Conservation (phyloP, 2,797 vertebrate species). For the Mastacembelus armatus region DNA sequence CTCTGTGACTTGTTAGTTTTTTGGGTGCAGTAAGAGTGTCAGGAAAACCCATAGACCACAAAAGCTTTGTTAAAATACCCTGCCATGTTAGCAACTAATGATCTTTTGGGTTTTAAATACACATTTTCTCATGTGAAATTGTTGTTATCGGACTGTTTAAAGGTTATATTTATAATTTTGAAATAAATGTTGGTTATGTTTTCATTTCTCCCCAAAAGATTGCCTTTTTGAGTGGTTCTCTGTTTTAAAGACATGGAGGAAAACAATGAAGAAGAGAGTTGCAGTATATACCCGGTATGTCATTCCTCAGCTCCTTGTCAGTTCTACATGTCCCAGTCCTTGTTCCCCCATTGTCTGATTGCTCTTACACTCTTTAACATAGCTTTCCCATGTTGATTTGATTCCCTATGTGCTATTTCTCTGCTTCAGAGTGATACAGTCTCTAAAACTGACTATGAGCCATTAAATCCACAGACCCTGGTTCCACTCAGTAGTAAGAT, state of each 20-base stretch:
- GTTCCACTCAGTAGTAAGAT: conserved; percentile 71
- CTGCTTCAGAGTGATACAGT: no score
- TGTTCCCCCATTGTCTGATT: no score
- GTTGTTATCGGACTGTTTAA: no score
- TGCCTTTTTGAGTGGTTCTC: background rate
- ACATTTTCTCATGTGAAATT: no score
- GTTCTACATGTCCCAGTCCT: no score
- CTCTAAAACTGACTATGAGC: no score
- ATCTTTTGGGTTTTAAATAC: background rate
- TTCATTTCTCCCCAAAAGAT: background rate
- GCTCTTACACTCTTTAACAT: no score
- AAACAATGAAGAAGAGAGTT: conserved; percentile 71
- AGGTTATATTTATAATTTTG: background rate
- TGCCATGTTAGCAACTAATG: background rate
- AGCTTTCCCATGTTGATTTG: no score
- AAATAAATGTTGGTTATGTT: background rate
- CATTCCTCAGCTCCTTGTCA: background rate
- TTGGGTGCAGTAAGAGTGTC: background rate
- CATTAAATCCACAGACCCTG: background rate
- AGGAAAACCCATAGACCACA: background rate
- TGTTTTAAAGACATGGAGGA: conserved; percentile 83
- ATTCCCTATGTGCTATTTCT: no score
- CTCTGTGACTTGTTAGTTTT: background rate
- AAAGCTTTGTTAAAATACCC: background rate
- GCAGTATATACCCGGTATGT: conserved; percentile 80